Percentiles rank a stretch among this genome's conserved stretches.
phyloP scores from a whole-genome alignment of 2,113 vertebrate species.

The Axis porcinus region DNA sequence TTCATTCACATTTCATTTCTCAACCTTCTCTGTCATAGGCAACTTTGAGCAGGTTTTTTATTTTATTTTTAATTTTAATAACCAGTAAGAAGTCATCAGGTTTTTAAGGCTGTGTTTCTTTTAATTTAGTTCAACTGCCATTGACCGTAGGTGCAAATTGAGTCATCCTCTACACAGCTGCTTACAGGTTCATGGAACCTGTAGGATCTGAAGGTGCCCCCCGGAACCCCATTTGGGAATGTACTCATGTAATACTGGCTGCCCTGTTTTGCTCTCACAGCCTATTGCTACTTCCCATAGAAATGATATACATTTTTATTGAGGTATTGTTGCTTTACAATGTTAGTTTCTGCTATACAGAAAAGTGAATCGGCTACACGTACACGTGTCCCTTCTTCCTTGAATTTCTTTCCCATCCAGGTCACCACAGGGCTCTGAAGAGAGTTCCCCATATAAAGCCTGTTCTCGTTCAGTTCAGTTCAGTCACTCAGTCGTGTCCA shows the following conservation, averaged over 20 bases:
- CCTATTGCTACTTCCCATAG: not conserved
- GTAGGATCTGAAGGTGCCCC: not conserved
- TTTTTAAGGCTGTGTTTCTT: not conserved
- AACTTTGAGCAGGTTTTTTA: not conserved
- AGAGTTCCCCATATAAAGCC: not conserved
- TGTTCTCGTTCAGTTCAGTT: not conserved
- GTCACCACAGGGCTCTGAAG: not conserved
- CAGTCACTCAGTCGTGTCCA: not conserved
- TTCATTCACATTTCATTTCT: constrained; percentile 5
- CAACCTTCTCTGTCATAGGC: not conserved
- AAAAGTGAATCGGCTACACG: not conserved
- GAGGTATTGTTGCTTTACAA: not conserved
- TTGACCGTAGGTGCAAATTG: not conserved
- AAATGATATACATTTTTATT: not conserved
- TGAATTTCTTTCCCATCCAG: not conserved
- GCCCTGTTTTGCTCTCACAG: not conserved
- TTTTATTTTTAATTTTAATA: not conserved
- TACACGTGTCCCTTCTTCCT: not conserved
- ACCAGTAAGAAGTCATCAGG: not conserved
- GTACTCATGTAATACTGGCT: too few relatives aligned
- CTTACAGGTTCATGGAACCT: not conserved
- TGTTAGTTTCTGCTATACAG: not conserved
- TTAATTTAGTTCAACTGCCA: not conserved
- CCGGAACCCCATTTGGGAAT: not conserved
- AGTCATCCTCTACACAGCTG: not conserved